Percentiles rank a stretch among this genome's conserved stretches.
These are phyloP conservation scores for Salarias fasciatus DNA, from an alignment of 2,797 vertebrate genomes.

Conservation along the genomic window DNA sequence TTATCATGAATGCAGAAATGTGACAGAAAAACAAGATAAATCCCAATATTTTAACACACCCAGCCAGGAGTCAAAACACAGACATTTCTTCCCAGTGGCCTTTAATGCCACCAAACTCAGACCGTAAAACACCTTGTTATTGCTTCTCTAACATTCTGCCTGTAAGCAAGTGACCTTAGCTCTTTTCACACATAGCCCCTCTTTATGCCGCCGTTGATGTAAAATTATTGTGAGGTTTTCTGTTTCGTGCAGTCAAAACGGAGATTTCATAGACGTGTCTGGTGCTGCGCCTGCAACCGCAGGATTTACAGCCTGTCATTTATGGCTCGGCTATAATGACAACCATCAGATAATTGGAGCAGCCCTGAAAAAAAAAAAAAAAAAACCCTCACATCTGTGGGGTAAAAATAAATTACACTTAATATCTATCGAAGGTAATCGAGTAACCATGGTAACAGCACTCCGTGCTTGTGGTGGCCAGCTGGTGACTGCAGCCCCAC, in stretches of 20 bases:
- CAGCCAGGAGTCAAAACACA: slow-evolving; percentile 22
- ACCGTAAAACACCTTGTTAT: not conserved
- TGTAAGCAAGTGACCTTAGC: not conserved
- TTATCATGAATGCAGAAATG: no score
- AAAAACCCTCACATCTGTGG: not conserved
- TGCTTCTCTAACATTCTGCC: not conserved
- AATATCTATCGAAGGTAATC: not conserved
- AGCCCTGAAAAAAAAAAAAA: not conserved
- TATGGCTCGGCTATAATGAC: not conserved
- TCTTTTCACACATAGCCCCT: not conserved
- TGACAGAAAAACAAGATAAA: no score
- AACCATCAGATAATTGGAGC: not conserved
- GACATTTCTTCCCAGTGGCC: not conserved
- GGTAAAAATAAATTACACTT: not conserved
- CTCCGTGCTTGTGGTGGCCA: not conserved
- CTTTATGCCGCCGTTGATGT: not conserved
- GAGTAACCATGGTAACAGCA: slow-evolving; percentile 1
- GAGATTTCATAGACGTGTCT: no score
- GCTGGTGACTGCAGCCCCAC: not conserved
- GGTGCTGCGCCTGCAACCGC: not conserved
- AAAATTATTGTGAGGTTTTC: not conserved
- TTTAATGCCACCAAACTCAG: not conserved
- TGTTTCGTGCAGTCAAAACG: not conserved
- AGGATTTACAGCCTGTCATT: not conserved
- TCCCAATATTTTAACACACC: not conserved